These are phyloP conservation scores for Ryuthela nishihirai DNA, from an alignment of 2,888 invertebrate genomes.

Conservation along the genomic window DNA sequence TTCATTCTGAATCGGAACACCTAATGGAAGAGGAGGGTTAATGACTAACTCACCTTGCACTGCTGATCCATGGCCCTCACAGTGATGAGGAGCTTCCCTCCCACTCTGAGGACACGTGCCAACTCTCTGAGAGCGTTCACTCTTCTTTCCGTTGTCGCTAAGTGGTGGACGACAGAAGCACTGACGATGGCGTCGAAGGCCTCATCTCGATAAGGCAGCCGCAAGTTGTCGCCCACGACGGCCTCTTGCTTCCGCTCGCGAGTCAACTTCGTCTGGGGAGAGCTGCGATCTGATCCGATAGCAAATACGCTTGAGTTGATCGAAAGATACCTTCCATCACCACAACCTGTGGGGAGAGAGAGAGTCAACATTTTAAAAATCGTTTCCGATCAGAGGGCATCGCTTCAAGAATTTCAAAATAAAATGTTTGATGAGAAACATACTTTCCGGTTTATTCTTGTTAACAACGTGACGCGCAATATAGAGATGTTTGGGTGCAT, in stretches of 20 bases:
- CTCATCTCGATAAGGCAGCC: conserved; percentile 83
- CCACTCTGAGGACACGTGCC: conserved; percentile 78
- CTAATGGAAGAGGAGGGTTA: too few relatives aligned
- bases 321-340: conserved; percentile 79
- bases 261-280: conserved; percentile 2
- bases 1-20: too few relatives aligned
- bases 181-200: conserved; percentile 92
- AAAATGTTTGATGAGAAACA: too few relatives aligned
- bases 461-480: too few relatives aligned
- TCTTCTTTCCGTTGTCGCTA: conserved; percentile 90
- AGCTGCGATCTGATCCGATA: conserved; percentile 74
- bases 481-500: too few relatives aligned
- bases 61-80: conserved; percentile 97
- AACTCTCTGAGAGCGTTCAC: conserved; percentile 80
- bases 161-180: conserved; percentile 95
- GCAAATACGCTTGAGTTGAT: conserved; percentile 80
- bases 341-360: conserved; percentile 8
- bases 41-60: too few relatives aligned
- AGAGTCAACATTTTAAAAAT: too few relatives aligned
- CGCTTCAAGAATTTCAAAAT: too few relatives aligned
- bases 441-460: too few relatives aligned
- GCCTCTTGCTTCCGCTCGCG: conserved; percentile 5
- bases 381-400: too few relatives aligned
- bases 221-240: conserved; percentile 55
- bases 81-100: conserved; percentile 83